Conservation (phyloP, 2,797 vertebrate species). For the Neosilurus mollespiculum region DNA sequence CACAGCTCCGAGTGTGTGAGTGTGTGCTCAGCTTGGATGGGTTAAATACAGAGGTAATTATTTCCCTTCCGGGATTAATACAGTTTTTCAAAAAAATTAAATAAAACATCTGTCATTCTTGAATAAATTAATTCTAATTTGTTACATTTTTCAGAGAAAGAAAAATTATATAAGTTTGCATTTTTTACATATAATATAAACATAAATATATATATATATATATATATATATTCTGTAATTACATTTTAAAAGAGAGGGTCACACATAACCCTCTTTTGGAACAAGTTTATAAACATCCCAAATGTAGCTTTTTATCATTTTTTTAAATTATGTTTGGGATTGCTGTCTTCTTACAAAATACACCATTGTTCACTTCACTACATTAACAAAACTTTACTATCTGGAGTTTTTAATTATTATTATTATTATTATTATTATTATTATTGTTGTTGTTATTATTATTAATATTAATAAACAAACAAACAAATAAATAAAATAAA, state of each 20-base stretch:
- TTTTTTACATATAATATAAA: background rate
- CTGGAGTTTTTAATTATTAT: background rate
- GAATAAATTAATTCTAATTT: background rate
- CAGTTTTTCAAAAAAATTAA: too few relatives aligned
- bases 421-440: too few relatives aligned
- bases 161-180: background rate
- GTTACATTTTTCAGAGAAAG: too few relatives aligned
- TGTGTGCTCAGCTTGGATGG: too few relatives aligned
- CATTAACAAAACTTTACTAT: too few relatives aligned
- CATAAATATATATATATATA: background rate
- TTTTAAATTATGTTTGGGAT: background rate
- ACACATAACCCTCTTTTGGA: background rate
- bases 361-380: background rate
- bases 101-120: background rate
- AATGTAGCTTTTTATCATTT: background rate
- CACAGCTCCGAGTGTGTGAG: too few relatives aligned
- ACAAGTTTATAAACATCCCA: background rate
- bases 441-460: too few relatives aligned
- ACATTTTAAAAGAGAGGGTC: background rate
- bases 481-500: too few relatives aligned
- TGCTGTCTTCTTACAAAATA: background rate
- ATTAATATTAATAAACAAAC: too few relatives aligned
- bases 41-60: too few relatives aligned
- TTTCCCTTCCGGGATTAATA: too few relatives aligned
- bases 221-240: too few relatives aligned